A percentile compares a stretch with the other conserved stretches of the same genome.
Conservation (phyloP, 2,797 vertebrate species). For the Knipowitschia caucasica region DNA sequence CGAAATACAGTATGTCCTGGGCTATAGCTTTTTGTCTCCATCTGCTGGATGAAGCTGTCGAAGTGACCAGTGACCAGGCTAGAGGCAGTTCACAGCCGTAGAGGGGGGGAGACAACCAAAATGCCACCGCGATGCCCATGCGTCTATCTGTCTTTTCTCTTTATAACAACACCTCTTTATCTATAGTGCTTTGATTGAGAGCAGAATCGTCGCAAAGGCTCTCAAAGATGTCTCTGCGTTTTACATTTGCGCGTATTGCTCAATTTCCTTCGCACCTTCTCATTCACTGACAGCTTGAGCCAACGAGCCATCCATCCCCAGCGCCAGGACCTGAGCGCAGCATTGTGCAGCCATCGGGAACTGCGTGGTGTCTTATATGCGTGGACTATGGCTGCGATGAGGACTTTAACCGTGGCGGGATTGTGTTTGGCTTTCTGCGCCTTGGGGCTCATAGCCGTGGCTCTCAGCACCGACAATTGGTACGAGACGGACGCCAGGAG, state of each 20-base stretch:
- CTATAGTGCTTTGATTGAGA: slow-evolving; percentile 13
- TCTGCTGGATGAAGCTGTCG: slow-evolving; percentile 55
- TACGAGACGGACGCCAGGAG: slow-evolving; percentile 90
- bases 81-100: slow-evolving; percentile 57
- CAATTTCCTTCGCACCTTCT: slow-evolving; percentile 42
- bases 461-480: slow-evolving; percentile 90
- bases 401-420: slow-evolving; percentile 86
- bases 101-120: slow-evolving; percentile 56
- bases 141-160: slow-evolving; percentile 24
- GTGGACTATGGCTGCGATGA: slow-evolving; percentile 88
- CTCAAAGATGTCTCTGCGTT: slow-evolving; percentile 19
- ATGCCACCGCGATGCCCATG: slow-evolving; percentile 44
- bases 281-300: slow-evolving; percentile 45
- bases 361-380: slow-evolving; percentile 55
- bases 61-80: slow-evolving; percentile 56
- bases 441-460: slow-evolving; percentile 82
- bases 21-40: slow-evolving; percentile 71
- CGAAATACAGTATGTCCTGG: slow-evolving; percentile 5
- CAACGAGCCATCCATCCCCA: neutral
- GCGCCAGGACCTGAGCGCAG: slow-evolving; percentile 43
- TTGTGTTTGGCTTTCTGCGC: slow-evolving; percentile 86
- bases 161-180: slow-evolving; percentile 23
- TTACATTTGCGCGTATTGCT: slow-evolving; percentile 29
- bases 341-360: slow-evolving; percentile 55
- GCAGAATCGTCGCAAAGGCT: slow-evolving; percentile 36